These are phyloP conservation scores for Matsumurasca onukii DNA, from an alignment of 1,140 invertebrate species.

Conservation along the genomic window DNA sequence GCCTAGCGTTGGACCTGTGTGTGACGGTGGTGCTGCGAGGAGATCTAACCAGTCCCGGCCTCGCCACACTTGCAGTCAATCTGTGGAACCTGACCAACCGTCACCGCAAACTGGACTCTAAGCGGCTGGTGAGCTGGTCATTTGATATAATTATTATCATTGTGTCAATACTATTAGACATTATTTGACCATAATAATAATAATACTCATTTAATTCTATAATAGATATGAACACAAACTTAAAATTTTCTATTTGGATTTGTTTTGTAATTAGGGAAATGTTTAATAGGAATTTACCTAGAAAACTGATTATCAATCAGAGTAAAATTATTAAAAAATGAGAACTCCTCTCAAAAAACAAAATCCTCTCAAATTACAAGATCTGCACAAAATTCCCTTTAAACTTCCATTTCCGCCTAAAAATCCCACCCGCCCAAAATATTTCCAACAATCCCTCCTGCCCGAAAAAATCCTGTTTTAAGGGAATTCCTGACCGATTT, in stretches of 20 bases:
- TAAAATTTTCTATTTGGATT: neutral
- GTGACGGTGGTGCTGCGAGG: slow-evolving; percentile 67
- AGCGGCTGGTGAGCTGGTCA: slow-evolving; percentile 49
- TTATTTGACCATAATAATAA: neutral
- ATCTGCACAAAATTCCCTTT: no score
- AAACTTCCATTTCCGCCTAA: no score
- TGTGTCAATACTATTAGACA: neutral
- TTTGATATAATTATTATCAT: slow-evolving; percentile 2
- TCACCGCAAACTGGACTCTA: slow-evolving; percentile 54
- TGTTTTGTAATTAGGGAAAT: neutral
- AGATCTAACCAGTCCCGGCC: slow-evolving; percentile 60
- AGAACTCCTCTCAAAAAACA: neutral
- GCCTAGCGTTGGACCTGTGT: slow-evolving; percentile 72
- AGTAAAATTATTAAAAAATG: neutral
- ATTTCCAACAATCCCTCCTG: no score
- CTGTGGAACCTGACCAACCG: slow-evolving; percentile 77
- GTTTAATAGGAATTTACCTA: no score
- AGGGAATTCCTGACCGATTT: no score
- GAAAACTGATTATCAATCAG: no score
- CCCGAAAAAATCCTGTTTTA: no score
- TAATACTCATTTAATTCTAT: neutral
- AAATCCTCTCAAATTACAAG: slow-evolving; percentile 1
- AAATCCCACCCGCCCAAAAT: no score
- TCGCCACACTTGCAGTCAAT: slow-evolving; percentile 68
- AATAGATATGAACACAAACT: neutral